Percentiles rank a stretch among this genome's conserved stretches.
Evolutionary conservation across 2,797 vertebrate genomes (phyloP).

Genomic region (Holocentrus rufus): DNA sequence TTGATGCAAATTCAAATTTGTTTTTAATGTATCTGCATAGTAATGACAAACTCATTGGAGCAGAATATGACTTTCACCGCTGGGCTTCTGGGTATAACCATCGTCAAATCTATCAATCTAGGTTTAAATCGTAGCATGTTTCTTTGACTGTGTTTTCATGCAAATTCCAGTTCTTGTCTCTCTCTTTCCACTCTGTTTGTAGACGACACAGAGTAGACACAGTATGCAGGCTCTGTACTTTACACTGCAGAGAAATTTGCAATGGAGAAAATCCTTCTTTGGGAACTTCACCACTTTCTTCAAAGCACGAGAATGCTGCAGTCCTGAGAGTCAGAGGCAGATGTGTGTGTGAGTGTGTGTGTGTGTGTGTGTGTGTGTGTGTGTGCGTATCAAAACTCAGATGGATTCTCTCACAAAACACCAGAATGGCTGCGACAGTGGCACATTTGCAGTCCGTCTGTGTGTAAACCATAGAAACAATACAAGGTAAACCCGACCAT

Average conservation of each 20-base stretch:
- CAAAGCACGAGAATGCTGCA: neutral
- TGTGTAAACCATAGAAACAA: conserved; percentile 64
- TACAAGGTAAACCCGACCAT: conserved; percentile 45
- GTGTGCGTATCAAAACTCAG: conserved; percentile 17
- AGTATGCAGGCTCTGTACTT: neutral
- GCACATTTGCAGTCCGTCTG: conserved; percentile 25
- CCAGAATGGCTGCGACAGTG: conserved; percentile 20
- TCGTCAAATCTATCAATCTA: neutral
- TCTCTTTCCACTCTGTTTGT: neutral
- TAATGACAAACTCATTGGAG: too few species aligned
- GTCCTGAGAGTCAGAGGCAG: too few species aligned
- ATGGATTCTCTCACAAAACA: conserved; percentile 52
- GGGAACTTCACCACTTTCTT: neutral
- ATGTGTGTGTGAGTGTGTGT: conserved; percentile 15
- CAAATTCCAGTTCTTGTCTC: neutral
- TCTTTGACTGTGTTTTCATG: neutral
- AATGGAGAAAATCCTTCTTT: neutral
- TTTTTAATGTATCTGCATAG: too few species aligned
- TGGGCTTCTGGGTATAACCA: neutral
- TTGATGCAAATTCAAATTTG: too few species aligned
- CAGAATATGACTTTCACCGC: neutral
- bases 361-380: neutral
- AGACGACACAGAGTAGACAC: neutral
- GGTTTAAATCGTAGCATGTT: neutral
- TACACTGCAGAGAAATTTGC: neutral